These are phyloP conservation scores for Pollenia amentaria DNA, from an alignment of 2,888 invertebrate genomes.

Conservation along the genomic window DNA sequence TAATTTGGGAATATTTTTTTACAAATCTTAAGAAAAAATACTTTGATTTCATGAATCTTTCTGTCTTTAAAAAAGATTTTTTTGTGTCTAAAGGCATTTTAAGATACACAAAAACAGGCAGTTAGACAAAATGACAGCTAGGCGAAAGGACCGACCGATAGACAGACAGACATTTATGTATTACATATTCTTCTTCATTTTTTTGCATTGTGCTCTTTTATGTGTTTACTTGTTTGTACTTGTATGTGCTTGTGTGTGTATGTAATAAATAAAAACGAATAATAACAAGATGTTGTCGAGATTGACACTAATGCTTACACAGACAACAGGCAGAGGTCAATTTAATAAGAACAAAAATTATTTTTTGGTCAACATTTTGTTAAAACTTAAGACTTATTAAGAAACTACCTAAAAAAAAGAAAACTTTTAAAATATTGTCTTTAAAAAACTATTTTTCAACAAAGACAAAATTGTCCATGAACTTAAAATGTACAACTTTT, in stretches of 20 bases:
- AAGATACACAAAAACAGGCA: not conserved
- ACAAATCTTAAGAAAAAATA: slow-evolving; percentile 37
- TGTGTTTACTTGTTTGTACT: slow-evolving; percentile 19
- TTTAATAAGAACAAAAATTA: not conserved
- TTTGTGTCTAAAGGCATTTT: not conserved
- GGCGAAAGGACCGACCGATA: not conserved
- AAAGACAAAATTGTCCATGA: too few relatives aligned
- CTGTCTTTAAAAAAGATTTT: not conserved
- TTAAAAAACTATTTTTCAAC: too few relatives aligned
- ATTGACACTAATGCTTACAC: slow-evolving; percentile 11
- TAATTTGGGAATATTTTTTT: slow-evolving; percentile 59
- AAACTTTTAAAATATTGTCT: too few relatives aligned
- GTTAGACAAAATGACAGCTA: not conserved
- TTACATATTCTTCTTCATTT: not conserved
- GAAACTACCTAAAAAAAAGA: too few relatives aligned
- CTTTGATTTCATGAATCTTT: slow-evolving; percentile 19
- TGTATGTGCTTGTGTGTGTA: not conserved
- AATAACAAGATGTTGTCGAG: slow-evolving; percentile 5
- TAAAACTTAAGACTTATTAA: too few relatives aligned
- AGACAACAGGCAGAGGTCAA: not conserved
- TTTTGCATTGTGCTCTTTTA: slow-evolving; percentile 11
- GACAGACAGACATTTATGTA: not conserved
- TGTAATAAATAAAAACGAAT: not conserved
- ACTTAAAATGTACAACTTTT: too few relatives aligned
- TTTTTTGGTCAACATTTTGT: too few relatives aligned